Base-by-base conservation (phyloP, 1,140 invertebrate species). In the Triops cancriformis region DNA sequence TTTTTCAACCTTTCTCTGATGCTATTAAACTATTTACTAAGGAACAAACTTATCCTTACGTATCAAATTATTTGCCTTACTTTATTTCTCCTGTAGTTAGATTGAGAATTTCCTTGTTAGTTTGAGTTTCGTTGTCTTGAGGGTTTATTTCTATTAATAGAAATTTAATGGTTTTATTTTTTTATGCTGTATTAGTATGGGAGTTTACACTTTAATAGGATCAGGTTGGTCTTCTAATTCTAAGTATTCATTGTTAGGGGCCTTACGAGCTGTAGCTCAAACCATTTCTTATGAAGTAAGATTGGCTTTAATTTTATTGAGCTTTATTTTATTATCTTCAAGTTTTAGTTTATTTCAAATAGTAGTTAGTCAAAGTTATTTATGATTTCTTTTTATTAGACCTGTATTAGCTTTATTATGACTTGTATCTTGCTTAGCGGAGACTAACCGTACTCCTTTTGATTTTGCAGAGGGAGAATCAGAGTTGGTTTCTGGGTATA, bases 381-480 rank as follows among this genome's bases (percentile, higher is more conserved):
- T 85, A 74, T 86, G 83, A 83, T 88, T 88, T 85, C 80, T 87
- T 81, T 82, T 86, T 82, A 82, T 87, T 83, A 82, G 83, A 80
- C 83, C 85, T 80, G 85, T 86, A 83, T 83, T 89, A 83, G 82
- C 81, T 80, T 84, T 89, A 80, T 84, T 88, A 81, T 88, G 88
- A 82, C 85, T 90, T 81, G 83, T 85, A 81, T 88, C 87, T 80
- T 86, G 84, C 80, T 86, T 91, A 83, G 89, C 89, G 74, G 90
- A 92, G 84, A 89, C 88, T 81, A 92, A 91, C 88, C 91, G 90
- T 0, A 88, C 88, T 82, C 90, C 90, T 79, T 92, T 91, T 90
- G 91, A 92, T 90, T 91, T 92, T 88, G 87, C 89, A 81, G 90
- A 92, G 82, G 89, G 89, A 0, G 90, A 92, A 83, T 90, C 88